Conservation (phyloP, 2,888 invertebrate genomes). For the Eurytoma californica region DNA sequence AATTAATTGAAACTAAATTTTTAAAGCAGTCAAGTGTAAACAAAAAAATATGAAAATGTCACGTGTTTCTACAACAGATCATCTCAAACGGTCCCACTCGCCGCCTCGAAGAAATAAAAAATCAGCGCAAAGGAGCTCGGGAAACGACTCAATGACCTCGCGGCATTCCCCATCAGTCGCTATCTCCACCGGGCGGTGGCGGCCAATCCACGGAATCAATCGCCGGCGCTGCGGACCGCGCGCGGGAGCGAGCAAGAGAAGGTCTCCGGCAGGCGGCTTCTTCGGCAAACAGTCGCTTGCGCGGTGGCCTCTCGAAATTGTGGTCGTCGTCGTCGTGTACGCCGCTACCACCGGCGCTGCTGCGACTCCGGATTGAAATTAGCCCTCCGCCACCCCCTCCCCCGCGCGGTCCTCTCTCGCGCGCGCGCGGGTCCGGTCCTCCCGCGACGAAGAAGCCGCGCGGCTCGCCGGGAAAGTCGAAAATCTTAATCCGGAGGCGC, state of each 20-base stretch:
- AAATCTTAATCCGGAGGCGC: constrained; percentile 73
- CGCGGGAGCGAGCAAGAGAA: constrained; percentile 8
- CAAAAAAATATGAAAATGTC: too few species aligned
- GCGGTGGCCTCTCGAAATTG: constrained; percentile 1
- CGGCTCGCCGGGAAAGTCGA: constrained; percentile 65
- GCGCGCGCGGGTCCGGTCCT: neutral
- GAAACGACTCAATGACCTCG: too few species aligned
- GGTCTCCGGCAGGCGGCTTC: neutral
- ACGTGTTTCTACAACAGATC: too few species aligned
- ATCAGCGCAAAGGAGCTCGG: too few species aligned
- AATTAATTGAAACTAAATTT: too few species aligned
- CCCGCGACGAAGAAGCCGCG: constrained; percentile 3
- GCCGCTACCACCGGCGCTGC: neutral
- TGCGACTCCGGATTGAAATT: constrained; percentile 59
- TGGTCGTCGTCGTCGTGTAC: neutral
- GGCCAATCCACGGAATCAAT: constrained; percentile 28
- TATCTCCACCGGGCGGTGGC: neutral
- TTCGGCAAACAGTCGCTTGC: neutral
- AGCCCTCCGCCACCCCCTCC: constrained; percentile 51
- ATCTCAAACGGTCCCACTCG: too few species aligned
- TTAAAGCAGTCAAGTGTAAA: too few species aligned
- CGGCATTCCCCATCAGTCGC: too few species aligned
- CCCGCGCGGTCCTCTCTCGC: neutral
- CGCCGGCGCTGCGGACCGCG: neutral
- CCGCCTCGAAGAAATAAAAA: too few species aligned